Percentiles rank a stretch among this genome's conserved stretches.
Conservation (phyloP, 2,888 invertebrate species). For the Zygothrica quintamaculata region DNA sequence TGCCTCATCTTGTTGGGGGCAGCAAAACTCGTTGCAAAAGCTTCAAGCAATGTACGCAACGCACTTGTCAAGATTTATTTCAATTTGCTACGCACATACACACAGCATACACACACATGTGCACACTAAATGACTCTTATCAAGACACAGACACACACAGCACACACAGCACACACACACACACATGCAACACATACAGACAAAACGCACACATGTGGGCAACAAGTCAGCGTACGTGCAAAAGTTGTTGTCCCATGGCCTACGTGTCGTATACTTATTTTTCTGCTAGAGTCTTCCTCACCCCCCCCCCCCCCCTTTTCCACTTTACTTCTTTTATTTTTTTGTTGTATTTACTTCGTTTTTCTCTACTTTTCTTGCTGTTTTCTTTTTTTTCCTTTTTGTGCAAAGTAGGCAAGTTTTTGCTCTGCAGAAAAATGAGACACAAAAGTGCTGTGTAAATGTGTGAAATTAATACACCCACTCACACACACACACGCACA, state of each 20-base stretch:
- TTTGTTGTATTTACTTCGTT: slow-evolving; percentile 7
- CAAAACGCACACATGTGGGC: slow-evolving; percentile 35
- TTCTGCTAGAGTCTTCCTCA: slow-evolving; percentile 13
- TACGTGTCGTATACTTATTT: slow-evolving; percentile 58
- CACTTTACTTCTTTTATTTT: slow-evolving; percentile 13
- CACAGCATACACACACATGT: slow-evolving; percentile 7
- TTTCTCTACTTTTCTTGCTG: slow-evolving; percentile 4
- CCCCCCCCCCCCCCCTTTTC: too few species aligned
- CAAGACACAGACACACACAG: slow-evolving; percentile 39
- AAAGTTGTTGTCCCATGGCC: slow-evolving; percentile 46
- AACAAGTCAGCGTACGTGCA: slow-evolving; percentile 64
- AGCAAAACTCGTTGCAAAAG: slow-evolving; percentile 32
- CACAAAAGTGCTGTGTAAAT: slow-evolving; percentile 73
- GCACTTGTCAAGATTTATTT: slow-evolving; percentile 77
- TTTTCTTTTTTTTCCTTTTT: slow-evolving; percentile 30
- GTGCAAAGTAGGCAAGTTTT: slow-evolving; percentile 56
- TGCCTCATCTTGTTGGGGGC: slow-evolving; percentile 29
- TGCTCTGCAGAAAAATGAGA: slow-evolving; percentile 57
- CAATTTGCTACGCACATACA: slow-evolving; percentile 61
- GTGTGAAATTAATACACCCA: slow-evolving; percentile 70
- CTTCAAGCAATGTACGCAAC: slow-evolving; percentile 49
- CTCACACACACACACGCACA: slow-evolving; percentile 26
- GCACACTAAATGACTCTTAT: slow-evolving; percentile 59
- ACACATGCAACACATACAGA: slow-evolving; percentile 15
- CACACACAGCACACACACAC: slow-evolving; percentile 10